Evolutionary conservation across 2,888 invertebrate species (phyloP).

Genomic region (Sphecodes monilicornis): DNA sequence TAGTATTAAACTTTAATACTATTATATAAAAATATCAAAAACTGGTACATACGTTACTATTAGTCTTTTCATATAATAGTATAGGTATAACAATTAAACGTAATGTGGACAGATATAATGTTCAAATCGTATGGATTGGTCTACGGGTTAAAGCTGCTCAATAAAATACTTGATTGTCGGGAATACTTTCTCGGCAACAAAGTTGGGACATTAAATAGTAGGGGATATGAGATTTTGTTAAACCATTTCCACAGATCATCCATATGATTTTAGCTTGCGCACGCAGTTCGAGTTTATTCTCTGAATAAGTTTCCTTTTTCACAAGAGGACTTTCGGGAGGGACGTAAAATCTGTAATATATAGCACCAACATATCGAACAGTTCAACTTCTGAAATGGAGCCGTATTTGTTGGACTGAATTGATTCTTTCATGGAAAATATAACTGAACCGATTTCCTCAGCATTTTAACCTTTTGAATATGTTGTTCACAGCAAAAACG

Average conservation of each 20-base stretch:
- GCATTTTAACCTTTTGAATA: not conserved
- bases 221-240: not conserved
- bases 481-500: not conserved
- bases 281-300: constrained; percentile 7
- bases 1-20: not conserved
- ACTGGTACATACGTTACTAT: not conserved
- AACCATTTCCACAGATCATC: constrained; percentile 9
- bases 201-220: not conserved
- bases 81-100: not conserved
- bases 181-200: not conserved
- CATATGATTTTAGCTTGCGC: constrained; percentile 7
- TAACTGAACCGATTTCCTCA: not conserved
- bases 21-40: too few relatives aligned
- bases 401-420: constrained; percentile 6
- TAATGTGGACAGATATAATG: not conserved
- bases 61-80: not conserved
- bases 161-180: not conserved
- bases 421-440: not conserved
- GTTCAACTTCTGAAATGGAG: constrained; percentile 31
- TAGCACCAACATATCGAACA: constrained; percentile 30
- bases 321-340: constrained; percentile 7
- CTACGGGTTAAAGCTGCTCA: not conserved
- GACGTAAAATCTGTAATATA: constrained; percentile 44
- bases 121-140: not conserved
- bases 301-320: constrained; percentile 21